A percentile compares a stretch with the other conserved stretches of the same genome.
These are phyloP conservation scores for Hypsopygia costalis DNA, from an alignment of 2,888 invertebrate species.

Conservation along the genomic window DNA sequence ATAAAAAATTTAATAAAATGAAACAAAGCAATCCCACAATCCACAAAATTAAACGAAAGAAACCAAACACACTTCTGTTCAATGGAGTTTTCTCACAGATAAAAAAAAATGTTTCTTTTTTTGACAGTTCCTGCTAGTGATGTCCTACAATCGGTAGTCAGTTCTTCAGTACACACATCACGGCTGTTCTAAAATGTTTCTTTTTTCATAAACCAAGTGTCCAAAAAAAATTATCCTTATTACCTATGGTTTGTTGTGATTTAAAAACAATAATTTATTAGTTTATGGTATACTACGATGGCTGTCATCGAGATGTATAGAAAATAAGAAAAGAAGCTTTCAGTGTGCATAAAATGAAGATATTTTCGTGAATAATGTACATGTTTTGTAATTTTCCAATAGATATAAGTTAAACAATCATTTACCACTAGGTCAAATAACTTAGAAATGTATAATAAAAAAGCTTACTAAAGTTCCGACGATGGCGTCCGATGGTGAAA, in stretches of 20 bases:
- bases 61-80: slow-evolving; percentile 42
- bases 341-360: slow-evolving; percentile 61
- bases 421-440: slow-evolving; percentile 52
- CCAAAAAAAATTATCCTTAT: too few relatives aligned
- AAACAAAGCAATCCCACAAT: slow-evolving; percentile 47
- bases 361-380: slow-evolving; percentile 78
- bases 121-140: slow-evolving; percentile 6
- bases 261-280: slow-evolving; percentile 19
- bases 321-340: slow-evolving; percentile 65
- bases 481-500: slow-evolving; percentile 92
- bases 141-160: not conserved
- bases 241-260: not conserved
- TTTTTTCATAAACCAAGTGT: too few relatives aligned
- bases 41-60: slow-evolving; percentile 51
- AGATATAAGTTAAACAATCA: slow-evolving; percentile 62
- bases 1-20: slow-evolving; percentile 32
- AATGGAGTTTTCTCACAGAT: slow-evolving; percentile 28
- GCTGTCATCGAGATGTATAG: slow-evolving; percentile 73
- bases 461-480: slow-evolving; percentile 65
- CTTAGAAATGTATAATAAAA: slow-evolving; percentile 63
- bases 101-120: slow-evolving; percentile 1
- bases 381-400: slow-evolving; percentile 65
- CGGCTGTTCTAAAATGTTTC: too few relatives aligned
- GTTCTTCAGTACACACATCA: too few relatives aligned
- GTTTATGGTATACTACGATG: slow-evolving; percentile 61